Conservation (phyloP, 1,140 invertebrate species). For the Mactra quadrangularis region DNA sequence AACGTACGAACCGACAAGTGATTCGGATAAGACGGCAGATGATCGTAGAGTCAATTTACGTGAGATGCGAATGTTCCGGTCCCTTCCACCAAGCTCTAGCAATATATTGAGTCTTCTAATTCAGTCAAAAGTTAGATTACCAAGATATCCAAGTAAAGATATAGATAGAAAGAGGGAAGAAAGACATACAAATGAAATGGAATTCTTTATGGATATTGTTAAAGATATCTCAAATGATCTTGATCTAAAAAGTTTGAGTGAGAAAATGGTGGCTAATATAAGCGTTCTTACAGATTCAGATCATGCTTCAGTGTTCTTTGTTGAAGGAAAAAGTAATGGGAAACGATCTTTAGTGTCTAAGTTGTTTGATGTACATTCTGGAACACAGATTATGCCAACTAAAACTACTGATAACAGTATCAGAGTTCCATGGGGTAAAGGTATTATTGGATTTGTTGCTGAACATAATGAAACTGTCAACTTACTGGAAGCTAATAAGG, state of each 20-base stretch:
- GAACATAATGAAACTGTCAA: slow-evolving; percentile 95
- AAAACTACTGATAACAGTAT: slow-evolving; percentile 81
- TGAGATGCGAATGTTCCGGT: slow-evolving; percentile 78
- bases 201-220: slow-evolving; percentile 97
- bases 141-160: slow-evolving; percentile 78
- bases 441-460: slow-evolving; percentile 97
- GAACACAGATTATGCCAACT: slow-evolving; percentile 89
- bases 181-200: slow-evolving; percentile 92
- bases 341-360: slow-evolving; percentile 92
- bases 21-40: slow-evolving; percentile 63
- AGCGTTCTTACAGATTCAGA: slow-evolving; percentile 95
- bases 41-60: slow-evolving; percentile 74
- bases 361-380: slow-evolving; percentile 92
- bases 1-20: slow-evolving; percentile 77
- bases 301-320: slow-evolving; percentile 94
- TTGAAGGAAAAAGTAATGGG: slow-evolving; percentile 87
- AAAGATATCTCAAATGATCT: slow-evolving; percentile 98
- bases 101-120: slow-evolving; percentile 77
- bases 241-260: slow-evolving; percentile 94
- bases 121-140: slow-evolving; percentile 76
- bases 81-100: slow-evolving; percentile 76
- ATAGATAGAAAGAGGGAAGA: slow-evolving; percentile 76
- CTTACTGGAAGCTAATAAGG: slow-evolving; percentile 96
- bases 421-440: slow-evolving; percentile 88
- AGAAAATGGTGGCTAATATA: slow-evolving; percentile 98